phyloP scores from a whole-genome alignment of 2,113 vertebrate species.

The Sorex araneus region DNA sequence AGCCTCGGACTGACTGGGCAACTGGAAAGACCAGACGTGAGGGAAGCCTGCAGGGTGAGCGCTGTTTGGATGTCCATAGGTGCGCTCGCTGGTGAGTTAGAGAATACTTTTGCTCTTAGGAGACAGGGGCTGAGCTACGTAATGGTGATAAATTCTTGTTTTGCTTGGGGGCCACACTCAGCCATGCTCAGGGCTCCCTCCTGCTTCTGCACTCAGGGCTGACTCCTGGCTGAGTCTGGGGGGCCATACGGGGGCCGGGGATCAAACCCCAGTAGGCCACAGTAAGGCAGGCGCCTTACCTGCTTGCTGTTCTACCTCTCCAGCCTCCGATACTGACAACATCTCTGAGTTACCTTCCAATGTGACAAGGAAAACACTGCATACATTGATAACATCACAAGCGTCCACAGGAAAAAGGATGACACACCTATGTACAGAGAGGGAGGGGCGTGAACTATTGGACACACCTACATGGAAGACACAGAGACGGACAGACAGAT shows the following conservation, averaged over 20 bases:
- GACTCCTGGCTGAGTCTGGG: too few species aligned
- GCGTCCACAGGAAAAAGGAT: too few species aligned
- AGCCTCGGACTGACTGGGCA: not conserved
- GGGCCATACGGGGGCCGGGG: too few species aligned
- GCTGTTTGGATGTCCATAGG: not conserved
- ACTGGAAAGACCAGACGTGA: not conserved
- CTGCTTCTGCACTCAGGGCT: too few species aligned
- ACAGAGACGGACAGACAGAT: too few species aligned
- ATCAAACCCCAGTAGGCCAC: too few species aligned
- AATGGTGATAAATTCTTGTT: not conserved
- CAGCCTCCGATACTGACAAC: too few species aligned
- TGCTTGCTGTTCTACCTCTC: too few species aligned
- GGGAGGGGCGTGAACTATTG: not conserved
- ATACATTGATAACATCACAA: not conserved
- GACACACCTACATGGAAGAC: not conserved
- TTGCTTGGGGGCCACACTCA: too few species aligned
- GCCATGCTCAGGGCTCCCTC: too few species aligned
- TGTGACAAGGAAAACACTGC: not conserved
- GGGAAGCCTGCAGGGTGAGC: not conserved
- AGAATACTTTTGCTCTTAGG: not conserved
- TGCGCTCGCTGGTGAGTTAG: not conserved
- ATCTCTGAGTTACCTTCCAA: slow-evolving; percentile 21
- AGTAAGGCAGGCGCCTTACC: too few species aligned
- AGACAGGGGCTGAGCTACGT: not conserved
- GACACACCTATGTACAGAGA: not conserved